phyloP scores from a whole-genome alignment of 2,113 vertebrate genomes.

The Rousettus leschenaultii region DNA sequence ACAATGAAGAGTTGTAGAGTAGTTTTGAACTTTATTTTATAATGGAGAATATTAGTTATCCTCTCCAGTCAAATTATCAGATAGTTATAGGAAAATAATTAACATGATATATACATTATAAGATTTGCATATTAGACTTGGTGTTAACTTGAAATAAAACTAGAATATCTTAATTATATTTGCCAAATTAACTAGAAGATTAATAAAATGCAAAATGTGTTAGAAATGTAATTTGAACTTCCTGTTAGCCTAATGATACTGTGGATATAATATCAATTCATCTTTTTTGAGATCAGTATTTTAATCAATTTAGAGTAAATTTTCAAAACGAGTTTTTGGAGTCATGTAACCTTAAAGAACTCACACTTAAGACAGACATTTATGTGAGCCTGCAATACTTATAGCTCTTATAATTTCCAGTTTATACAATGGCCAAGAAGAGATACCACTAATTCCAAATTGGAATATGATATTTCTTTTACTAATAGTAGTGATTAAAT shows the following conservation, averaged over 20 bases:
- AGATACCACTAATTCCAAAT: conserved; percentile 13
- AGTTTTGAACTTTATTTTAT: not conserved
- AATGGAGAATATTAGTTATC: conserved; percentile 16
- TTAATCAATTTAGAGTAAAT: conserved; percentile 61
- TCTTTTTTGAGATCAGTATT: conserved; percentile 58
- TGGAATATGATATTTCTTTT: conserved; percentile 23
- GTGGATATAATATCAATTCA: conserved; percentile 72
- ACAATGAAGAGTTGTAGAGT: not conserved
- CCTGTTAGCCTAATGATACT: conserved; percentile 48
- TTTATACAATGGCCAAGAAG: not conserved
- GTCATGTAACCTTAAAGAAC: conserved; percentile 38
- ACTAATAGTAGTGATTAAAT: conserved; percentile 8
- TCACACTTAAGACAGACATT: conserved; percentile 63
- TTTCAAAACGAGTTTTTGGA: conserved; percentile 72
- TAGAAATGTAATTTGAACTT: conserved; percentile 74
- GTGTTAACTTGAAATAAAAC: conserved; percentile 41
- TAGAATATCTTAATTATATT: conserved; percentile 26
- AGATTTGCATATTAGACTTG: not conserved
- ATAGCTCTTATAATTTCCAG: conserved; percentile 22
- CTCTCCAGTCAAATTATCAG: not conserved
- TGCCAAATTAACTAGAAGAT: conserved; percentile 59
- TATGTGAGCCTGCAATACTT: conserved; percentile 51
- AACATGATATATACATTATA: conserved; percentile 11
- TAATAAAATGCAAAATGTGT: conserved; percentile 64
- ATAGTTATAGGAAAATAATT: not conserved